Base-by-base conservation (phyloP, 2,888 invertebrate genomes). In the Nephrotoma appendiculata region DNA sequence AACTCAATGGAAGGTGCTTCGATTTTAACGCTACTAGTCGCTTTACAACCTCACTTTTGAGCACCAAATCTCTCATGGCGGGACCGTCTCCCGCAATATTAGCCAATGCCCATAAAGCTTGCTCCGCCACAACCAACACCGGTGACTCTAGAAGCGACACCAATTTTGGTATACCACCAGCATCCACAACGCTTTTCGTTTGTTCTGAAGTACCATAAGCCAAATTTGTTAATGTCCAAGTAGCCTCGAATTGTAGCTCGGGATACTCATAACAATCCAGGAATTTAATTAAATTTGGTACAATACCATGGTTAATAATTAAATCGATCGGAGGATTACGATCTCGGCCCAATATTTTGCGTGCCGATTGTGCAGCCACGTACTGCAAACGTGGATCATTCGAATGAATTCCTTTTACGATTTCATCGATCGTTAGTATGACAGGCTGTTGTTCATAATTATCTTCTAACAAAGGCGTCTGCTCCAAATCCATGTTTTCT, bases 211-310 rank as follows among this genome's bases (percentile, higher is more conserved):
- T 97, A 6, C 99, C 99, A 0, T 98, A 98, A 0, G 99, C 99
- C 87, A 99, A 97, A 90, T 99, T 99, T 42, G 99, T 99, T 87
- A 99, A 92, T 0, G 98, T 98, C 99, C 99, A 99, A 0, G 98
- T 96, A 0, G 98, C 96, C 92, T 99, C 99, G 92, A 99, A 99
- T 91, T 99, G 97, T 0, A 97, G 92, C 86, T 94, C 93, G 0
- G 95, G 92, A 88, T 95, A 95, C 88, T 96, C 94, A 89, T 93
- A 92, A 87, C 93, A 92, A 19, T 93, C 93, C 87, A 99, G 92
- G 85, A 97, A 97, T 52, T 95, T 93, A 0, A 98, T 95, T 89
- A 98, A 95, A 86, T 95, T 94, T 3, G 96, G 96, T 11, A 99
- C 95, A 87, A 98, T 94, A 1, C 98, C 98, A 88, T 95, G 94